These are phyloP conservation scores for Parotocinclus haroldoi DNA, from an alignment of 2,797 vertebrate species.

Conservation along the genomic window DNA sequence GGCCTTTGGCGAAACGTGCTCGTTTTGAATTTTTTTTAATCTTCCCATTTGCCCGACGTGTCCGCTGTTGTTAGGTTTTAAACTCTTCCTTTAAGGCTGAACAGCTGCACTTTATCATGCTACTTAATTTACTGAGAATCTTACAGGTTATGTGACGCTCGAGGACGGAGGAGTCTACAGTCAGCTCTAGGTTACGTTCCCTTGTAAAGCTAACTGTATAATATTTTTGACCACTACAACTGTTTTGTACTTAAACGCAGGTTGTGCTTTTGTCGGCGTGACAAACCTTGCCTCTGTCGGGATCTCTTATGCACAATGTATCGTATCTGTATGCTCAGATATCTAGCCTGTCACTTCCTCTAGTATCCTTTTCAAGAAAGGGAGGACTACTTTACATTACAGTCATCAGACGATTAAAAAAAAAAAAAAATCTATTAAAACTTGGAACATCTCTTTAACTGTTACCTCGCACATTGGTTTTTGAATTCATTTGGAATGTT, in stretches of 20 bases:
- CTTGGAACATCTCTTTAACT: conserved; percentile 6
- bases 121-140: conserved; percentile 51
- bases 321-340: conserved; percentile 83
- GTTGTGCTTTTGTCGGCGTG: conserved; percentile 78
- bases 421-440: conserved; percentile 41
- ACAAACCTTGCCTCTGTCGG: conserved; percentile 78
- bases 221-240: conserved; percentile 88
- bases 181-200: conserved; percentile 74
- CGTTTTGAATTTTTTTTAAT: conserved; percentile 9
- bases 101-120: conserved; percentile 76
- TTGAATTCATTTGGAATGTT: background rate
- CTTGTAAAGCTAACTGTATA: conserved; percentile 86
- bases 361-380: conserved; percentile 77
- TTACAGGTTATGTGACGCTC: conserved; percentile 49
- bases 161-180: conserved; percentile 44
- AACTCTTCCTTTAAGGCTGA: conserved; percentile 60
- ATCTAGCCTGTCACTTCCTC: conserved; percentile 75
- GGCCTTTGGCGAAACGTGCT: conserved; percentile 16
- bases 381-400: conserved; percentile 80
- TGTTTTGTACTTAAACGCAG: conserved; percentile 83
- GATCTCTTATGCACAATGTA: conserved; percentile 80
- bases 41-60: conserved; percentile 55
- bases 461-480: too few species aligned
- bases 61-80: conserved; percentile 44
- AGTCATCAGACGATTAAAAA: conserved; percentile 63